A percentile compares a stretch with the other conserved stretches of the same genome.
Conservation (phyloP, 1,140 invertebrate species). For the Drosophila asahinai region DNA sequence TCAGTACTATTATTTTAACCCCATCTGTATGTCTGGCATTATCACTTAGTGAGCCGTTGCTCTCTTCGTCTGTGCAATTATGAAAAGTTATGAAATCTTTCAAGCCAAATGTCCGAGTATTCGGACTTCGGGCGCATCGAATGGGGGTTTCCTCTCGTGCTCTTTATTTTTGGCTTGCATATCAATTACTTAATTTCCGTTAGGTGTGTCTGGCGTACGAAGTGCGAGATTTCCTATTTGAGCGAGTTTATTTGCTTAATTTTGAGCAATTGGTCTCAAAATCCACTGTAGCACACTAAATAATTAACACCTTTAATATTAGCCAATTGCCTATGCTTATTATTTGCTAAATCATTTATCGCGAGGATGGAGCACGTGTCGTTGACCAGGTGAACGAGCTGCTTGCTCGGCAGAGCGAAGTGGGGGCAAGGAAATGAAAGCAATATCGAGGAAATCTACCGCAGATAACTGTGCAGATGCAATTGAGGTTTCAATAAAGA, state of each 20-base stretch:
- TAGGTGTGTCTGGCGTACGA: slow-evolving; percentile 30
- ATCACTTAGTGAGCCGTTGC: not conserved
- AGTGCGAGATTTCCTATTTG: slow-evolving; percentile 38
- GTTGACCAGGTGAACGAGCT: slow-evolving; percentile 23
- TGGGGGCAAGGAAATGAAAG: slow-evolving; percentile 35
- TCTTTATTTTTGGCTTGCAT: slow-evolving; percentile 57
- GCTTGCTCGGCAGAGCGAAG: not conserved
- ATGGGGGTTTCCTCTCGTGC: slow-evolving; percentile 47
- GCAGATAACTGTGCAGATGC: slow-evolving; percentile 17
- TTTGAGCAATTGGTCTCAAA: slow-evolving; percentile 20
- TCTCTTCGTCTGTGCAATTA: slow-evolving; percentile 42
- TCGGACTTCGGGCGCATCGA: slow-evolving; percentile 27
- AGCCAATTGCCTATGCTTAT: slow-evolving; percentile 14
- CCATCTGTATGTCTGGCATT: not conserved
- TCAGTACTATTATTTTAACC: not conserved
- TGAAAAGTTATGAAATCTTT: slow-evolving; percentile 72
- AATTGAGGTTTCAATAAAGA: slow-evolving; percentile 13
- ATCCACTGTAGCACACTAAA: not conserved
- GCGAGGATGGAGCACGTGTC: slow-evolving; percentile 49
- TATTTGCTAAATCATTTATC: slow-evolving; percentile 50
- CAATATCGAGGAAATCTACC: slow-evolving; percentile 13
- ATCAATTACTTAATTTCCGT: slow-evolving; percentile 69
- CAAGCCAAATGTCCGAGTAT: slow-evolving; percentile 49
- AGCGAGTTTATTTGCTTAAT: slow-evolving; percentile 9
- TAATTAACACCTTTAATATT: slow-evolving; percentile 56